A percentile compares a stretch with the other conserved stretches of the same genome.
Evolutionary conservation across 2,113 vertebrate genomes (phyloP).

Genomic region (Fulmarus glacialis): DNA sequence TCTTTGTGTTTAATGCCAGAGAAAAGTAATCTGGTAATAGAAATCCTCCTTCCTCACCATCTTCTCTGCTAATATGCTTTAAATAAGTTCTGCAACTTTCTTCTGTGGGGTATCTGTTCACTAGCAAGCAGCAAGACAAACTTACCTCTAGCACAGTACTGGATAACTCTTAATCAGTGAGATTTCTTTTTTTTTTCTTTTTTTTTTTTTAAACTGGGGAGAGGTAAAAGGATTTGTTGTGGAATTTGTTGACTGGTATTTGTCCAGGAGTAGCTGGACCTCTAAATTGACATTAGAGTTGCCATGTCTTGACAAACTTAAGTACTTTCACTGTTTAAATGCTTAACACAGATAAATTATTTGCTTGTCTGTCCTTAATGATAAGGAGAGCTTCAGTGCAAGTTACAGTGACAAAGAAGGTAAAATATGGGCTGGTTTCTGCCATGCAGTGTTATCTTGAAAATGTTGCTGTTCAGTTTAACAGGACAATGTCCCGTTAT

Average conservation of each 20-base stretch:
- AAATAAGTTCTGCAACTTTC: not conserved
- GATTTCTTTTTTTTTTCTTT: not conserved
- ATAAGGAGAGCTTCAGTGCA: not conserved
- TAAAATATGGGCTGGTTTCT: not conserved
- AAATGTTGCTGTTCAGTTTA: not conserved
- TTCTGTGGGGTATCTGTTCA: not conserved
- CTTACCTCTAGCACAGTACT: not conserved
- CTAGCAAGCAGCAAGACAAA: not conserved
- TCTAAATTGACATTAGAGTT: not conserved
- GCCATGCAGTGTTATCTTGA: not conserved
- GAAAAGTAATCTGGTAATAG: not conserved
- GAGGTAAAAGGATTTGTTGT: not conserved
- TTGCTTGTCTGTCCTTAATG: not conserved
- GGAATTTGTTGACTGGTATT: not conserved
- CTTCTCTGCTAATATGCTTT: not conserved
- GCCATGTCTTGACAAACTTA: not conserved
- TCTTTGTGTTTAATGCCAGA: not conserved
- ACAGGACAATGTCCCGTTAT: not conserved
- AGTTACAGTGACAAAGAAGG: not conserved
- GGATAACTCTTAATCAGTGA: not conserved
- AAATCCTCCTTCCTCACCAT: not conserved
- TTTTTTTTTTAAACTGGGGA: not conserved
- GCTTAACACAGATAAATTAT: not conserved
- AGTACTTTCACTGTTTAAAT: not conserved
- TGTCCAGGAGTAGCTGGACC: not conserved